Evolutionary conservation across 35 echinoderm and acorn worm species (phyloP).

Genomic region (Apostichopus californicus): DNA sequence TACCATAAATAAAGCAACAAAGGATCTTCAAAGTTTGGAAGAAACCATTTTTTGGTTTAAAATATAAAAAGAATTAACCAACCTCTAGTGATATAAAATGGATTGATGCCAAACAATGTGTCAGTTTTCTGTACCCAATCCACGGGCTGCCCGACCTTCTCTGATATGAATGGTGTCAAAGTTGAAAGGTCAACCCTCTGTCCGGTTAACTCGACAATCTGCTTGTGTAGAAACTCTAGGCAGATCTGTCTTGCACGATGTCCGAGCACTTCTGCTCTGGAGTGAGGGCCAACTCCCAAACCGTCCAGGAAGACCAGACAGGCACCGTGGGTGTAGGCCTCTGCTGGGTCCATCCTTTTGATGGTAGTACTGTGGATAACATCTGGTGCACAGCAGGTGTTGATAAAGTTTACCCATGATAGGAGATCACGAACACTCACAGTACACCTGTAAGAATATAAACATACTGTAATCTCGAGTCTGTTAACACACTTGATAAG

Average conservation of each 20-base stretch:
- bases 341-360: slow-evolving; percentile 62
- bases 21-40: too few relatives aligned
- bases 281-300: slow-evolving; percentile 73
- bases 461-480: background rate
- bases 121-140: slow-evolving; percentile 45
- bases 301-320: slow-evolving; percentile 96
- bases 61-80: background rate
- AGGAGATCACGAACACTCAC: slow-evolving; percentile 94
- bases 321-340: slow-evolving; percentile 88
- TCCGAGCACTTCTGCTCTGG: slow-evolving; percentile 35
- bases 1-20: too few relatives aligned
- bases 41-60: too few relatives aligned
- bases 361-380: background rate
- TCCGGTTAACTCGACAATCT: slow-evolving; percentile 68
- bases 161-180: slow-evolving; percentile 64
- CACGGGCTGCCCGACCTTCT: background rate
- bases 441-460: slow-evolving; percentile 63
- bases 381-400: slow-evolving; percentile 69
- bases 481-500: too few relatives aligned
- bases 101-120: slow-evolving; percentile 73
- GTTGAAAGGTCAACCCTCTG: slow-evolving; percentile 80
- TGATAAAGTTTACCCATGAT: slow-evolving; percentile 96
- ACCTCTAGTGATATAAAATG: slow-evolving; percentile 92
- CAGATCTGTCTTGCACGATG: slow-evolving; percentile 58
- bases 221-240: slow-evolving; percentile 70